Evolutionary conservation across 2,888 invertebrate genomes (phyloP).

Genomic region (Dicyrtomina minuta): DNA sequence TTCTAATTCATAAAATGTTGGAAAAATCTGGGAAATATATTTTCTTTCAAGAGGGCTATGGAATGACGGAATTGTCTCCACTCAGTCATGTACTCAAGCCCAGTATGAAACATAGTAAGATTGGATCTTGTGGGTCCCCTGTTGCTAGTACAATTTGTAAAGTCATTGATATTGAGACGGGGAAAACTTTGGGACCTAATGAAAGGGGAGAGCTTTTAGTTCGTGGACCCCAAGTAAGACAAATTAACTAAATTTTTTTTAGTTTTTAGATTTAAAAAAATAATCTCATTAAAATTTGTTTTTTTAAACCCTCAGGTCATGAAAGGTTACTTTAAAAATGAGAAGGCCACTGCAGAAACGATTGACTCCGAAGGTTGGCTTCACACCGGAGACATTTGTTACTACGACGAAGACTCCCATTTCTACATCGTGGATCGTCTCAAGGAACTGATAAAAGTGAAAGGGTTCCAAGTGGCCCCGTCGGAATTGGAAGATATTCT

Average conservation of each 20-base stretch:
- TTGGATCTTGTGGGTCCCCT: constrained; percentile 24
- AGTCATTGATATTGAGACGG: constrained; percentile 62
- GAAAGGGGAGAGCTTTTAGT: constrained; percentile 72
- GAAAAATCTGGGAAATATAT: constrained; percentile 56
- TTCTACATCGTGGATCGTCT: constrained; percentile 73
- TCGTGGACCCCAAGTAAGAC: constrained; percentile 57
- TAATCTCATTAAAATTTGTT: too few species aligned
- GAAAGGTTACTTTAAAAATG: constrained; percentile 78
- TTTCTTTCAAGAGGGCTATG: constrained; percentile 59
- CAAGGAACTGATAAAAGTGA: constrained; percentile 63
- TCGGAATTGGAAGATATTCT: constrained; percentile 80
- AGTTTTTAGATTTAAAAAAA: too few species aligned
- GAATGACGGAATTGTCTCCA: constrained; percentile 71
- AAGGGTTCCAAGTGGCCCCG: constrained; percentile 77
- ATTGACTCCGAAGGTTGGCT: constrained; percentile 78
- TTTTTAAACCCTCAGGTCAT: constrained; percentile 65
- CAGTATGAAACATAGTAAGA: constrained; percentile 36
- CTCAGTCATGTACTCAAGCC: constrained; percentile 9
- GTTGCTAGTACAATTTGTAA: constrained; percentile 64
- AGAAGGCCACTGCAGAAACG: constrained; percentile 70
- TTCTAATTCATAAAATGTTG: constrained; percentile 64
- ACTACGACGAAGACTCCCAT: constrained; percentile 64
- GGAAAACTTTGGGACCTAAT: constrained; percentile 63
- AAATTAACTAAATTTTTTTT: not conserved
- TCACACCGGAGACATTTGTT: constrained; percentile 78